A percentile compares a stretch with the other conserved stretches of the same genome.
Conservation (phyloP, 2,113 vertebrate genomes). For the Psilopsiagon aymara region DNA sequence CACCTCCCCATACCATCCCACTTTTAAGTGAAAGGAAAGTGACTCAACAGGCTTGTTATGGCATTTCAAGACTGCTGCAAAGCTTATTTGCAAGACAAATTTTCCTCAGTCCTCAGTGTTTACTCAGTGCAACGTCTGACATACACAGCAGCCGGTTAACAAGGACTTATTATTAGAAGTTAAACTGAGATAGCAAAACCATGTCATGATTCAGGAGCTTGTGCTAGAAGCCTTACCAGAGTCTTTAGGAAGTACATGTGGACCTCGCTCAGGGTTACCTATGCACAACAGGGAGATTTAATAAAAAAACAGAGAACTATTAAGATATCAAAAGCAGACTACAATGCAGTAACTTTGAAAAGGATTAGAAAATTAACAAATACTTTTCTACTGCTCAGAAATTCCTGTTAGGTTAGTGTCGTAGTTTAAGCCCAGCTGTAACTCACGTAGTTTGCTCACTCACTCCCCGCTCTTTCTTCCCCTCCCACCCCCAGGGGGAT, state of each 20-base stretch:
- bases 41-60: neutral
- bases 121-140: neutral
- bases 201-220: neutral
- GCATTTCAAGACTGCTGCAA: neutral
- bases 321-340: neutral
- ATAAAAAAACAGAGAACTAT: neutral
- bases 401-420: neutral
- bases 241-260: neutral
- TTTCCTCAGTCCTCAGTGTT: neutral
- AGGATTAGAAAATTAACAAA: neutral
- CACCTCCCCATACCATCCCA: neutral
- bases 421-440: no score
- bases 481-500: no score
- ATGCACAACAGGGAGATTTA: neutral
- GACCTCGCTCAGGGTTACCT: conserved; percentile 9
- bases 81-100: neutral
- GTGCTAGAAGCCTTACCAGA: conserved; percentile 14
- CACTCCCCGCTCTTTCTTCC: no score
- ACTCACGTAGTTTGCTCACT: no score
- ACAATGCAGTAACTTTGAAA: neutral
- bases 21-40: neutral
- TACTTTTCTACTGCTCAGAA: neutral
- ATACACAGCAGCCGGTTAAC: neutral
- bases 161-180: neutral
- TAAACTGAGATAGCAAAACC: neutral